Conservation (phyloP, 2,888 invertebrate species). For the Caenorhabditis uteleia region DNA sequence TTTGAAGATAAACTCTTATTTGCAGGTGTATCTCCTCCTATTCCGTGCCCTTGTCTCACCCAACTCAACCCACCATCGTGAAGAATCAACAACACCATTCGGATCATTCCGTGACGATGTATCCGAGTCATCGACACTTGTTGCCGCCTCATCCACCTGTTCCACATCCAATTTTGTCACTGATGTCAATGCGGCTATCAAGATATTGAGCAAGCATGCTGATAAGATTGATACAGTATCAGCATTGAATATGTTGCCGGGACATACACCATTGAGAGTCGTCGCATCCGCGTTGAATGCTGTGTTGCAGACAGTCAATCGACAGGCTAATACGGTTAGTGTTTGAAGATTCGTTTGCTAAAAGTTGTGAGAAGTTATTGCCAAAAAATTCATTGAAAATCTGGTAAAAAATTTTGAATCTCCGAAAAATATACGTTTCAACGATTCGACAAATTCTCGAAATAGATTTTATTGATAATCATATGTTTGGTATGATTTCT, state of each 20-base stretch:
- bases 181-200: constrained; percentile 82
- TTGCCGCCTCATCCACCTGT: constrained; percentile 8
- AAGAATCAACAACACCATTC: constrained; percentile 63
- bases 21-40: constrained; percentile 76
- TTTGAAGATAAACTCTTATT: no score
- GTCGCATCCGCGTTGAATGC: constrained; percentile 76
- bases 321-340: constrained; percentile 68
- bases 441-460: neutral
- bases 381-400: neutral
- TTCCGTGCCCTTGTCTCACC: constrained; percentile 76
- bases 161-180: constrained; percentile 76
- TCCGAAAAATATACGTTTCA: neutral
- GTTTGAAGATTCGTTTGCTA: neutral
- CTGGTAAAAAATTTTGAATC: neutral
- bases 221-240: constrained; percentile 80
- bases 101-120: constrained; percentile 29
- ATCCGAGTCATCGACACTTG: constrained; percentile 16
- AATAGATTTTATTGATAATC: neutral
- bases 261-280: constrained; percentile 80
- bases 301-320: constrained; percentile 82
- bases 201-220: constrained; percentile 83
- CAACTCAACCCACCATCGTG: constrained; percentile 72
- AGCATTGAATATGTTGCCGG: constrained; percentile 82
- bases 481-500: no score
- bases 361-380: neutral